Conservation (phyloP, 1,140 invertebrate genomes). For the Fopius arisanus region DNA sequence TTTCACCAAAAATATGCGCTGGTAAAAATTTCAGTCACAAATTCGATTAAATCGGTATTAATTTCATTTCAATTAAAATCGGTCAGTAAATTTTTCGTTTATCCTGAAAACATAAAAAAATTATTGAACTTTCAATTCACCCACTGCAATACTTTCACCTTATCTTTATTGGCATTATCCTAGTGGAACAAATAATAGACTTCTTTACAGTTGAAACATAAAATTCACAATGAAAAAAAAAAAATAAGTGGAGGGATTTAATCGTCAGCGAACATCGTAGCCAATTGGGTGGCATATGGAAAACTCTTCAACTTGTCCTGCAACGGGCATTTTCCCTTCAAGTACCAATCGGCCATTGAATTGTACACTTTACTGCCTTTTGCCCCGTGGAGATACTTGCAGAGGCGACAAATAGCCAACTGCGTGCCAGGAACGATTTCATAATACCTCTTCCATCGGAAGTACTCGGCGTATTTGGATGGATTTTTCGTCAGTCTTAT, state of each 20-base stretch:
- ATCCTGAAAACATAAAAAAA: no score
- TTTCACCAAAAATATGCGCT: no score
- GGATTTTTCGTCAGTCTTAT: conserved; percentile 58
- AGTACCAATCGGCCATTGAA: conserved; percentile 45
- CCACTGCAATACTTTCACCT: no score
- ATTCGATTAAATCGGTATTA: no score
- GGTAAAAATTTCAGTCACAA: no score
- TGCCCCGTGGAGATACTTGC: conserved; percentile 40
- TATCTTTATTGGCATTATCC: no score
- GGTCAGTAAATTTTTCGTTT: no score
- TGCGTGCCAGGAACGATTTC: conserved; percentile 3
- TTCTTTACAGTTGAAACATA: not conserved
- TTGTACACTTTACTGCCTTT: conserved; percentile 29
- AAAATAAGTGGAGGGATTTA: not conserved
- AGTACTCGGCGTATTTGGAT: conserved; percentile 62
- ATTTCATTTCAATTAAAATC: no score
- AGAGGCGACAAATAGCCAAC: conserved; percentile 42
- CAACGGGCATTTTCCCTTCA: conserved; percentile 39
- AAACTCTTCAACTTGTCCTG: conserved; percentile 32
- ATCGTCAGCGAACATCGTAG: not conserved
- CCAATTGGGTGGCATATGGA: conserved; percentile 20
- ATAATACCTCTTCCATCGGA: conserved; percentile 66
- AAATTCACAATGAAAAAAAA: not conserved
- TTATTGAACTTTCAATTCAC: no score
- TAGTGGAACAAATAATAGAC: no score